These are phyloP conservation scores for Porites evermanni DNA, from an alignment of 92 coral and sea anemone species.

Conservation along the genomic window DNA sequence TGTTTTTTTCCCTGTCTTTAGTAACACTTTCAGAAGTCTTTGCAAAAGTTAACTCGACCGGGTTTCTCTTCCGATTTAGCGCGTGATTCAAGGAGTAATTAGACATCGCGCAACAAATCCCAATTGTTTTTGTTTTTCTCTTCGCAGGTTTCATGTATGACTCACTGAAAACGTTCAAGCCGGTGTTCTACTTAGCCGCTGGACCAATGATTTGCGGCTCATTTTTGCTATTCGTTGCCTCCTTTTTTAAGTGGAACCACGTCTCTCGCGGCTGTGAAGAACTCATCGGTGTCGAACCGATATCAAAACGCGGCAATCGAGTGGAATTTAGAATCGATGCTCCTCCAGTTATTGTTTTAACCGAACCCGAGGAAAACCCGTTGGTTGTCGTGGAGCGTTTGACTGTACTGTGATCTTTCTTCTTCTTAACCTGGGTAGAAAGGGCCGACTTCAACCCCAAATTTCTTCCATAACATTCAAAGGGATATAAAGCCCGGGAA, in stretches of 20 bases:
- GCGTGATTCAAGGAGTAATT: too few relatives aligned
- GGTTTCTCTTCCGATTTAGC: too few relatives aligned
- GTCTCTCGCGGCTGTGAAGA: constrained; percentile 26
- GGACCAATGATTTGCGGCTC: constrained; percentile 87
- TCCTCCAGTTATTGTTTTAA: constrained; percentile 22
- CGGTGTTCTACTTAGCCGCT: constrained; percentile 87
- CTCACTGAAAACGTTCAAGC: constrained; percentile 66
- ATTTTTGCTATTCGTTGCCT: constrained; percentile 59
- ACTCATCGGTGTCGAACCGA: constrained; percentile 13
- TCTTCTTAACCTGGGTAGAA: neutral
- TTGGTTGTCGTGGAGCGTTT: constrained; percentile 32
- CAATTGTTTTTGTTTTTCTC: neutral
- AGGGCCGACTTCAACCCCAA: too few relatives aligned
- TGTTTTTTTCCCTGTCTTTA: too few relatives aligned
- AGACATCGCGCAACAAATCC: too few relatives aligned
- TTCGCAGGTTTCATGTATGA: constrained; percentile 79
- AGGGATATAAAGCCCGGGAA: too few relatives aligned
- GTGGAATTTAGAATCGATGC: neutral
- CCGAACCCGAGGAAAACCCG: constrained; percentile 7
- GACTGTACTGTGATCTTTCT: constrained; percentile 13
- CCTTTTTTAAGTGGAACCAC: constrained; percentile 49
- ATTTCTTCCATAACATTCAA: too few relatives aligned
- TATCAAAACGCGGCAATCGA: constrained; percentile 19
- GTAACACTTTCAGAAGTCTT: too few relatives aligned
- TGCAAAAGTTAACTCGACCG: too few relatives aligned